Evolutionary conservation across 2,113 vertebrate species (phyloP), one percentile per base, ranked within the genome.

Genomic region (Donacobius atricapilla): DNA sequence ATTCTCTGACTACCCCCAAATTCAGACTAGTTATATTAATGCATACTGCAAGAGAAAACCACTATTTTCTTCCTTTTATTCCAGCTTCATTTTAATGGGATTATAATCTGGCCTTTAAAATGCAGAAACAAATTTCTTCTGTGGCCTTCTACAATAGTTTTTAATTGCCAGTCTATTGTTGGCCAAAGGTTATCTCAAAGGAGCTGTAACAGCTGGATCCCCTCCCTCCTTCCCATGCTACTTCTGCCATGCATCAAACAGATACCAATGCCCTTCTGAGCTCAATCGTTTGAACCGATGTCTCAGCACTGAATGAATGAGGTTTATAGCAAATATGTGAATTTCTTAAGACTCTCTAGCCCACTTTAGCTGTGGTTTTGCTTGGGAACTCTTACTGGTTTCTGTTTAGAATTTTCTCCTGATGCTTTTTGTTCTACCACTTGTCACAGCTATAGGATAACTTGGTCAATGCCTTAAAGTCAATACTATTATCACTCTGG

Each of bases 401-500:
- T 76, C 45, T 5, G 1, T 48, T 80, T 31, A 73, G 37, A 64
- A 60, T 56, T 82, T 89, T 75, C 65, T 81, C 33, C 42, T 60
- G 11, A 12, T 45, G 25, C 18, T 37, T 91, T 92, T 94, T 61
- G 53, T 76, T 39, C 23, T 79, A 16, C 16, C 0, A 0, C n/a
- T 83, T 23, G 33, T 61, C 15, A 15, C 39, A 83, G 23, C 37
- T 56, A 70, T 57, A 83, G 72, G 64, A 78, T 86, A 83, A 58
- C 16, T 88, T 47, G 37, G 75, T 81, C 51, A 85, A 60, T 2
- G 0, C 85, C 75, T 86, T 91, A 40, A 93, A 94, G 79, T 96
- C 82, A 94, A 86, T 44, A 86, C 13, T 27, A 17, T 77, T 94
- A 94, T 90, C 85, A 78, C 31, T 64, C 71, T 90, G 88, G 83